Percentiles rank a stretch among this genome's conserved stretches.
Evolutionary conservation across 2,113 vertebrate species (phyloP).

Genomic region (Columba livia): DNA sequence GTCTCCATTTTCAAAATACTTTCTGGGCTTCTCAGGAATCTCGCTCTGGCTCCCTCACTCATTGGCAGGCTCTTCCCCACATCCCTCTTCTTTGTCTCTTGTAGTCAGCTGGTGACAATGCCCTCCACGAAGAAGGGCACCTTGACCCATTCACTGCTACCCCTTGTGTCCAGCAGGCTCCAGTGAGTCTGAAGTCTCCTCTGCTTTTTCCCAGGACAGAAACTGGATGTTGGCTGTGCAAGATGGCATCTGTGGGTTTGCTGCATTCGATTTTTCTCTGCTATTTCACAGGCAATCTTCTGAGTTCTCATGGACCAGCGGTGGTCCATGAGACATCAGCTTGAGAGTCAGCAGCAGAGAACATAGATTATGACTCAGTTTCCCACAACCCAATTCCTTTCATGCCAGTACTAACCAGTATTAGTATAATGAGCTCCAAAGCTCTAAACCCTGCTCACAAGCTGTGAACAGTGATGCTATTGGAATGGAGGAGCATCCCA

Average conservation of each 20-base stretch:
- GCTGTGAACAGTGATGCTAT: not conserved
- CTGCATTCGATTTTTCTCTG: not conserved
- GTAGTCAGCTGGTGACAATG: not conserved
- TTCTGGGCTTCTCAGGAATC: conserved; percentile 60
- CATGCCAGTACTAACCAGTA: not conserved
- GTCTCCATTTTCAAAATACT: conserved; percentile 51
- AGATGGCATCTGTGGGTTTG: not conserved
- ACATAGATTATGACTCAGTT: not conserved
- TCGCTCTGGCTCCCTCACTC: conserved; percentile 4
- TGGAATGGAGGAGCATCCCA: not conserved
- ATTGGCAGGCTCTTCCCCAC: not conserved
- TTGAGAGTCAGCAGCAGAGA: not conserved
- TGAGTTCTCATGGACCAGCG: not conserved
- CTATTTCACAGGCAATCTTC: not conserved
- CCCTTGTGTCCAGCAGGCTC: not conserved
- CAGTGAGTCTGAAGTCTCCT: not conserved
- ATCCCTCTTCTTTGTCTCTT: not conserved
- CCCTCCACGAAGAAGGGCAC: not conserved
- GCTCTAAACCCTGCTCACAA: not conserved
- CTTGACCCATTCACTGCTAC: not conserved
- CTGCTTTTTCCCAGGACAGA: not conserved
- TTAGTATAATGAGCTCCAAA: not conserved
- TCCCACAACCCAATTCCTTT: not conserved
- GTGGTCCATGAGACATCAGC: not conserved
- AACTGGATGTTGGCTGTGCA: not conserved